phyloP scores from a whole-genome alignment of 2,113 vertebrate species.

The Hippocampus comes region DNA sequence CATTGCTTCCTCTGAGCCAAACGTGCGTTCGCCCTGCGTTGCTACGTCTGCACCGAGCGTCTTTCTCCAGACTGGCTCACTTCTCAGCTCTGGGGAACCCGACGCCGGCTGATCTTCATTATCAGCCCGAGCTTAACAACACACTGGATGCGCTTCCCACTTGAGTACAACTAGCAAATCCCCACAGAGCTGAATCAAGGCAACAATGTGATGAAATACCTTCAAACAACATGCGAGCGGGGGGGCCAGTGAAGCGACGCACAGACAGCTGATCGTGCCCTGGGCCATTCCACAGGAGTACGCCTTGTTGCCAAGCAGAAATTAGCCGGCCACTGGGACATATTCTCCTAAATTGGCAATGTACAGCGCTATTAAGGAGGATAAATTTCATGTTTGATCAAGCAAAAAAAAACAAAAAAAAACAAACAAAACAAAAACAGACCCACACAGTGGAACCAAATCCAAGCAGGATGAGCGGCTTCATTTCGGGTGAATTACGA shows the following conservation, averaged over 20 bases:
- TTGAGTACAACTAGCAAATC: conserved; percentile 73
- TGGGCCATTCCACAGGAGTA: conserved; percentile 65
- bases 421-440: not conserved
- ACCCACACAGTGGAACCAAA: conserved; percentile 35
- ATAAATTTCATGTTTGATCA: conserved; percentile 71
- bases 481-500: conserved; percentile 16
- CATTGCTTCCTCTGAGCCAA: conserved; percentile 48
- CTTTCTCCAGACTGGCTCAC: conserved; percentile 58
- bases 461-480: conserved; percentile 10
- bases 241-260: conserved; percentile 49
- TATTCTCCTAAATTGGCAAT: conserved; percentile 70
- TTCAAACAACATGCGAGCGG: conserved; percentile 66
- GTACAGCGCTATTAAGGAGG: conserved; percentile 67
- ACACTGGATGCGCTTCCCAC: conserved; percentile 71
- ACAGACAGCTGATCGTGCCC: conserved; percentile 61
- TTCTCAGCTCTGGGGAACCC: conserved; percentile 59
- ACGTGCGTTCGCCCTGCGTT: conserved; percentile 44
- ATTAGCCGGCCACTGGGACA: conserved; percentile 71
- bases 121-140: conserved; percentile 69
- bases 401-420: conserved; percentile 22
- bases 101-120: conserved; percentile 70
- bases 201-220: conserved; percentile 73
- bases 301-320: conserved; percentile 70
- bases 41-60: conserved; percentile 37
- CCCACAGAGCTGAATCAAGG: conserved; percentile 70